Percentiles rank a stretch among this genome's conserved stretches.
Conservation (phyloP, 2,113 vertebrate genomes). For the Phyllostomus discolor region DNA sequence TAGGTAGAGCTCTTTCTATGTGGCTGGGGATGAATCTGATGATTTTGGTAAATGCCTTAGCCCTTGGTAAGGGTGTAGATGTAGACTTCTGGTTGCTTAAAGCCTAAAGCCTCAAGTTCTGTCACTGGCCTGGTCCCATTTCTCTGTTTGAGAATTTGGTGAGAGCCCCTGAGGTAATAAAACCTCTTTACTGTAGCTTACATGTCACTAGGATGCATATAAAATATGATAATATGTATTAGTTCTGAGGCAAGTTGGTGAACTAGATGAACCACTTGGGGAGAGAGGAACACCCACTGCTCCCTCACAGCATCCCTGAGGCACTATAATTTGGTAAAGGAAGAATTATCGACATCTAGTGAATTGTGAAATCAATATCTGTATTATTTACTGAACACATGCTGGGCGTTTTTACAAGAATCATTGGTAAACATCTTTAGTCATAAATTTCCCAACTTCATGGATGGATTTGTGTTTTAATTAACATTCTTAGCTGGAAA, state of each 20-base stretch:
- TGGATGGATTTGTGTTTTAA: slow-evolving; percentile 52
- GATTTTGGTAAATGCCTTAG: neutral
- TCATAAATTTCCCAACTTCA: slow-evolving; percentile 39
- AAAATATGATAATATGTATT: neutral
- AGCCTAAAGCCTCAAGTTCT: neutral
- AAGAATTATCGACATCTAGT: slow-evolving; percentile 16
- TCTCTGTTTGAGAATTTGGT: neutral
- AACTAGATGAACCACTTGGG: neutral
- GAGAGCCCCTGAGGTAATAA: neutral
- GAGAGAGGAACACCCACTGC: neutral
- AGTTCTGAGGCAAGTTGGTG: neutral
- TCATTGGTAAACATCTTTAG: slow-evolving; percentile 47
- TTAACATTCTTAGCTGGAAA: slow-evolving; percentile 59
- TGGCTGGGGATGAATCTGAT: neutral
- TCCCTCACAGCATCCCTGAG: neutral
- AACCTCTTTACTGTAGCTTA: neutral
- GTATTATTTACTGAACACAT: slow-evolving; percentile 41
- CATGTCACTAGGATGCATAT: neutral
- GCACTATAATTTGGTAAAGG: slow-evolving; percentile 18
- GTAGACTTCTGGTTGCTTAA: neutral
- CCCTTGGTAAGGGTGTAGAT: neutral
- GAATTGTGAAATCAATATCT: slow-evolving; percentile 41
- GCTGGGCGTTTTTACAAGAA: slow-evolving; percentile 21
- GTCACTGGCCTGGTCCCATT: neutral
- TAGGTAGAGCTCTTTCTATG: neutral